These are phyloP conservation scores for Latrodectus hesperus DNA, from an alignment of 2,888 invertebrate species.

Conservation along the genomic window DNA sequence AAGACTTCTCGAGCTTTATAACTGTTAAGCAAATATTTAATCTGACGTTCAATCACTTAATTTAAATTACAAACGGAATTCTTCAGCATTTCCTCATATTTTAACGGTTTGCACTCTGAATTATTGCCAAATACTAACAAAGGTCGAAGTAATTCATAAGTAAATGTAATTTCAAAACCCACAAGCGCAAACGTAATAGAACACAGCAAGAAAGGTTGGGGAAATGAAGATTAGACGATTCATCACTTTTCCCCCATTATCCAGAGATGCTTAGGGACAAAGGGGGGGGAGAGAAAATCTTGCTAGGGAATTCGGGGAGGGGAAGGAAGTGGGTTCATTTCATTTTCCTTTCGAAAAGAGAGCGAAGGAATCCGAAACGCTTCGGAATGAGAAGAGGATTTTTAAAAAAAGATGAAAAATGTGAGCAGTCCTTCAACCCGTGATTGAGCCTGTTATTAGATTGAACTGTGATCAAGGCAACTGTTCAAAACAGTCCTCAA, in stretches of 20 bases:
- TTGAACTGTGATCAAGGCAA: background rate
- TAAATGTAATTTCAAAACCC: conserved; percentile 60
- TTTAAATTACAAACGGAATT: background rate
- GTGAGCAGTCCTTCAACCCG: background rate
- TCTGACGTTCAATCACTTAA: background rate
- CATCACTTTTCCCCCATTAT: conserved; percentile 54
- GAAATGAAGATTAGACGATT: conserved; percentile 61
- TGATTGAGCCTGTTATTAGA: background rate
- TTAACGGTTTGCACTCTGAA: conserved; percentile 24
- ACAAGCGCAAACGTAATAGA: conserved; percentile 44
- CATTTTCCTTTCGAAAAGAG: background rate
- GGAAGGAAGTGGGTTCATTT: background rate
- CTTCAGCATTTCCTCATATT: background rate
- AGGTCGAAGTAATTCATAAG: conserved; percentile 57
- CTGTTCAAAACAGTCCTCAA: background rate
- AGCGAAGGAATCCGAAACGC: background rate
- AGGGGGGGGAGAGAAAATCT: conserved; percentile 21
- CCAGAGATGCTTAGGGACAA: conserved; percentile 36
- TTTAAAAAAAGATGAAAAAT: background rate
- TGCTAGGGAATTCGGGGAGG: background rate
- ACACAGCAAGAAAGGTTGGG: conserved; percentile 57
- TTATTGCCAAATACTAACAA: conserved; percentile 37
- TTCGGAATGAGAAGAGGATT: background rate
- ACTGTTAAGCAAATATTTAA: background rate
- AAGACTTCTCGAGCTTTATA: no score